Evolutionary conservation across 2,888 invertebrate genomes (phyloP).

Genomic region (Venusia cambrica): DNA sequence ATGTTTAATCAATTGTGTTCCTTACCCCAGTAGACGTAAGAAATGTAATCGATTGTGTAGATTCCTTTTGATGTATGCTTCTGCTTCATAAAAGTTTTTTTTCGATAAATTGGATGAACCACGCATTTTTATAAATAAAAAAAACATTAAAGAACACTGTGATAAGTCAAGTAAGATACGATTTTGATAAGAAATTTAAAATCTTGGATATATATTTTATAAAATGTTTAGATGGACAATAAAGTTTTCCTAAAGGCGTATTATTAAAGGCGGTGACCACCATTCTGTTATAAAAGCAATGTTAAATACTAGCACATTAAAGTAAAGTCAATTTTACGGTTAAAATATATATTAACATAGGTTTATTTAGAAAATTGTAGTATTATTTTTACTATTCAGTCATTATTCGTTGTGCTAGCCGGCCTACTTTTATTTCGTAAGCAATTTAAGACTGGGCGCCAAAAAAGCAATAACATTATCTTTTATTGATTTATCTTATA

Average conservation of each 20-base stretch:
- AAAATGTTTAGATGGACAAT: slow-evolving; percentile 33
- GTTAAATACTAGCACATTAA: background rate
- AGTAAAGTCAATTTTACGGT: slow-evolving; percentile 10
- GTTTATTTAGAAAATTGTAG: background rate
- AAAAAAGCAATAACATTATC: slow-evolving; percentile 49
- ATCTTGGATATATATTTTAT: slow-evolving; percentile 32
- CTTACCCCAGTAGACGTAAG: slow-evolving; percentile 14
- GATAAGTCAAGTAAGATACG: slow-evolving; percentile 36
- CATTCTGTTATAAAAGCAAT: slow-evolving; percentile 1
- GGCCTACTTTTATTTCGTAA: slow-evolving; percentile 22
- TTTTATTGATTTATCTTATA: slow-evolving; percentile 16
- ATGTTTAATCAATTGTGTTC: slow-evolving; percentile 19
- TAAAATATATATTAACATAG: too few species aligned
- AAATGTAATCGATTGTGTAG: slow-evolving; percentile 14
- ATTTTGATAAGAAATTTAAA: slow-evolving; percentile 28
- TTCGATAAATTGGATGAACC: slow-evolving; percentile 13
- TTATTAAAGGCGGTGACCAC: slow-evolving; percentile 9
- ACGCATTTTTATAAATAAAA: slow-evolving; percentile 25
- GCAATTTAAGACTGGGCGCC: slow-evolving; percentile 45
- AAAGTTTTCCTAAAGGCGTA: slow-evolving; percentile 19
- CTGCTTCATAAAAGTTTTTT: slow-evolving; percentile 8
- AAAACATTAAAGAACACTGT: slow-evolving; percentile 35
- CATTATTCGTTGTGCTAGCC: slow-evolving; percentile 5
- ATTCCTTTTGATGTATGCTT: slow-evolving; percentile 11
- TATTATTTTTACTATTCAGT: background rate